Evolutionary conservation across 2,888 invertebrate genomes (phyloP), one percentile per base, ranked within the genome.

Genomic region (Panzeria rudis): DNA sequence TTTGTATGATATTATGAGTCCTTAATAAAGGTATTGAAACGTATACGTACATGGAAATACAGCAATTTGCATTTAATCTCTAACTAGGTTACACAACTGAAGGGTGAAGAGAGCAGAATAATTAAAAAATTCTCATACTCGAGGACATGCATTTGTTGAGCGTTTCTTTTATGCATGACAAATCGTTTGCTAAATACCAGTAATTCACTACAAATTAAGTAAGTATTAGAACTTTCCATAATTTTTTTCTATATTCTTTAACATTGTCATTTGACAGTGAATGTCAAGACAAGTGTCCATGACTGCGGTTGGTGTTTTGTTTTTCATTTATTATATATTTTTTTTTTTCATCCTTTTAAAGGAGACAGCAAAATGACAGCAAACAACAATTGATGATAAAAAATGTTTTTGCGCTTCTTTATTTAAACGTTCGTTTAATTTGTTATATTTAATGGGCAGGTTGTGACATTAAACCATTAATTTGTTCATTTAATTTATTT

Each of bases 401-500:
- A 50, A 20, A 29, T 29, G 9, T 35, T 59, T 32, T 29, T 66
- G 15, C 1, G 4, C 13, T 54, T 41, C 32, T 32, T 41, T 7
- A 41, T 47, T 52, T 50, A 17, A n/a, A n/a, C 3, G 7, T 61
- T 13, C 23, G 41, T 54, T 64, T 62, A 59, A 69, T 69, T 79
- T 69, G 29, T 17, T 35, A 32, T 50, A 75, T 41, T 71, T 71
- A 64, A 81, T 66, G 35, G 64, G 59, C 59, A 61, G 41, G 44
- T 79, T 75, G 73, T 62, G 69, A 79, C 73, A 78, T 64, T 52
- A 77, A 77, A 71, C 72, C 52, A 77, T 78, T 78, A 68, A 71
- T 76, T 71, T 56, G 17, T 68, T 56, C 61, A 35, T 66, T 72
- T 54, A 76, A 66, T 66, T 66, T 44, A 56, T 35, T 66, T 77